Percentiles rank a stretch among this genome's conserved stretches.
Evolutionary conservation across 2,888 invertebrate species (phyloP).

Genomic region (Tachina lurida): DNA sequence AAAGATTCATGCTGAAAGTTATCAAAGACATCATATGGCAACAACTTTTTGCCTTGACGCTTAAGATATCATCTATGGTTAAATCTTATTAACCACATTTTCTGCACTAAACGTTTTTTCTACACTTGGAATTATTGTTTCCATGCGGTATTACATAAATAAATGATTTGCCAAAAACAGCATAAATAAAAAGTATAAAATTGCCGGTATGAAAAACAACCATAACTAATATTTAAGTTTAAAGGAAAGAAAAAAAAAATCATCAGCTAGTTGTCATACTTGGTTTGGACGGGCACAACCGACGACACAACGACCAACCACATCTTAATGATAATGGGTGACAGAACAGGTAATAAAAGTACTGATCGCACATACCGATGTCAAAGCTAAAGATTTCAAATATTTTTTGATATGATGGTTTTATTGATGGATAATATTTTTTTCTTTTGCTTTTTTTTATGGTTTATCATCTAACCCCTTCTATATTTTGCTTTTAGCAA

Average conservation of each 20-base stretch:
- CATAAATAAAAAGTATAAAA: conserved; percentile 27
- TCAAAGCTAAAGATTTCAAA: conserved; percentile 66
- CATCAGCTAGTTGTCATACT: conserved; percentile 28
- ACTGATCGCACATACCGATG: conserved; percentile 67
- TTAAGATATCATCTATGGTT: conserved; percentile 41
- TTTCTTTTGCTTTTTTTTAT: neutral
- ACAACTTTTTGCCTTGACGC: neutral
- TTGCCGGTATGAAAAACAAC: conserved; percentile 40
- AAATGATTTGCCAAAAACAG: conserved; percentile 66
- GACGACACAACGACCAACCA: conserved; percentile 23
- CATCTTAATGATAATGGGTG: conserved; percentile 57
- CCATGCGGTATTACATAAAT: conserved; percentile 20
- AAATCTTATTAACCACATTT: conserved; percentile 59
- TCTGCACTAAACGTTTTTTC: neutral
- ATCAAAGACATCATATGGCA: neutral
- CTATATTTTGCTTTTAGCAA: neutral
- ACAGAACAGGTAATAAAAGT: conserved; percentile 70
- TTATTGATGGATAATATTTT: conserved; percentile 47
- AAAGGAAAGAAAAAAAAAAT: conserved; percentile 20
- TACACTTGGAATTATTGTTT: conserved; percentile 9
- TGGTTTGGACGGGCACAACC: conserved; percentile 4
- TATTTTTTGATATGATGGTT: conserved; percentile 64
- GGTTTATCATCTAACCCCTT: neutral
- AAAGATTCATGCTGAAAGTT: neutral
- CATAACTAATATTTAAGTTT: conserved; percentile 63